Base-by-base conservation (phyloP, 2,113 vertebrate genomes). In the Monarcha castaneiventris region DNA sequence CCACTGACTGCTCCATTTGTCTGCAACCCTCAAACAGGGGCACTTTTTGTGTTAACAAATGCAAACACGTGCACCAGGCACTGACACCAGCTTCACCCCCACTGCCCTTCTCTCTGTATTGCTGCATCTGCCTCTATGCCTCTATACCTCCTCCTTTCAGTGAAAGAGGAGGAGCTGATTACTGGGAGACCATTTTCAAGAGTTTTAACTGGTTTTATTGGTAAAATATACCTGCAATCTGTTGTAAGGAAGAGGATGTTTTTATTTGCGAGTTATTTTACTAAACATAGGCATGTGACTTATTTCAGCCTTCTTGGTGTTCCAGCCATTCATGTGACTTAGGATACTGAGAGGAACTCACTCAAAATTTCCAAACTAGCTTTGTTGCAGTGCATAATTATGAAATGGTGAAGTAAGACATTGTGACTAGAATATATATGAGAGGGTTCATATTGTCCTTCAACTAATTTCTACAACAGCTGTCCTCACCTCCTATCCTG, bases 321-420 rank as follows among this genome's bases (percentile, higher is more conserved):
- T 97, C 89, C 90, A 67, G 91, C 76, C 75, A 21, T 90, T 89
- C 91, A 94, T 87, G 71, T 97, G 97, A 96, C 84, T 93, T 81
- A 41, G 32, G 86, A 78, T 91, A 85, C 46, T 94, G 58, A 82
- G 79, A 75, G 86, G 72, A 90, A 83, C 27, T 41, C 78, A 88
- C 72, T 81, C 44, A 94, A 6, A 49, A 85, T 96, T 97, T 96
- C 96, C 95, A 84, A 78, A 61, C 30, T 37, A 43, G 30, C 48
- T 84, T 92, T 91, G 17, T 64, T 82, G 74, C 59, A 80, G 52
- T 69, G 33, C 66, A 56, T 74, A 55, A n/a, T 82, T 77, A 77
- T 55, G 59, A 93, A 91, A 67, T 14, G 17, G 59, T 67, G 46
- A 87, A 94, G 39, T 67, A 67, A 92, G 35, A 48, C 35, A 74